phyloP scores from a whole-genome alignment of 2,888 invertebrate species.

The Dryocosmus kuriphilus region DNA sequence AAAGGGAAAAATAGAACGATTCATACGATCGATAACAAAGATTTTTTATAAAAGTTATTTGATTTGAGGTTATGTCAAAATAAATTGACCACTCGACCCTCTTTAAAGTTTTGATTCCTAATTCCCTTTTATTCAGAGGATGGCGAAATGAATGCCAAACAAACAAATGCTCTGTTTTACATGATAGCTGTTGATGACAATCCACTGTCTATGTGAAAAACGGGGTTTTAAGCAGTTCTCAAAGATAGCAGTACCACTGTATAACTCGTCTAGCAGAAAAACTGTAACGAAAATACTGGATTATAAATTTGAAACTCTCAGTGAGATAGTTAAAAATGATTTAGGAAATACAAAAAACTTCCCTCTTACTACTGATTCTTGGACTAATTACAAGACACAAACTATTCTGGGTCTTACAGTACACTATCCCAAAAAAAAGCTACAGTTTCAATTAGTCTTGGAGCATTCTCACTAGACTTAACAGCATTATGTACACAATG shows the following conservation, averaged over 20 bases:
- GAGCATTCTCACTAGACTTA: conserved; percentile 33
- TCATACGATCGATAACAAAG: no score
- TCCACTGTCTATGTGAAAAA: neutral
- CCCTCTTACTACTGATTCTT: conserved; percentile 41
- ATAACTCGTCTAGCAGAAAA: neutral
- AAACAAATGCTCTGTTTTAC: no score
- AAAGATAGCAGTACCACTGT: neutral
- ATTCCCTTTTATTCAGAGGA: neutral
- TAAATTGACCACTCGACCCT: no score
- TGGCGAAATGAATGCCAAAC: neutral
- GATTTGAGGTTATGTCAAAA: no score
- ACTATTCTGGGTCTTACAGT: conserved; percentile 46
- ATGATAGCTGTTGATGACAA: no score
- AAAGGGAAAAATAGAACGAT: no score
- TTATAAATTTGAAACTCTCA: neutral
- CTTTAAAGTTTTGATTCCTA: neutral
- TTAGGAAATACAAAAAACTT: conserved; percentile 1
- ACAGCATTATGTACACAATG: conserved; percentile 6
- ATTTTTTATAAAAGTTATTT: no score
- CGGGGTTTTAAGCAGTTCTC: neutral
- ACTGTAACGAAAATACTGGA: neutral
- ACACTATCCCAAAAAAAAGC: conserved; percentile 37
- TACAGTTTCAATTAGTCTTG: conserved; percentile 27
- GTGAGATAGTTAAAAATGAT: conserved; percentile 21
- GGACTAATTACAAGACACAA: conserved; percentile 41